Evolutionary conservation across 2,797 vertebrate species (phyloP), one percentile per base, ranked within the genome.

Genomic region (Leptodactylus fallax): DNA sequence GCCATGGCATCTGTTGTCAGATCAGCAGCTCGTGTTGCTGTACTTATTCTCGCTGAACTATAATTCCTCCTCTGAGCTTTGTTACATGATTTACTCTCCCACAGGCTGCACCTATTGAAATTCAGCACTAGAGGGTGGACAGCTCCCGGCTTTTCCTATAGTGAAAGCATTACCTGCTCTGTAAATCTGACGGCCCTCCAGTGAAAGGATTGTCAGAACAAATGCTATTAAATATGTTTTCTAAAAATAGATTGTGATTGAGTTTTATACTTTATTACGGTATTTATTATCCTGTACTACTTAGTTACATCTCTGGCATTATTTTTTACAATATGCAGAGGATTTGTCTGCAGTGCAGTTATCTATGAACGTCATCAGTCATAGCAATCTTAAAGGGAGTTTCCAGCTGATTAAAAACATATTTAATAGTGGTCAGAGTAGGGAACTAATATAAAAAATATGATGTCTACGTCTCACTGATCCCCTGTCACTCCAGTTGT

Each of bases 41-140:
- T 58, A 36, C 65, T 58, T 83, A 49, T 81, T 65, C 69, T 7
- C 25, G 21, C 49, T 83, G 81, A 69, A 71, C 81, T 55, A 55
- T 83, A 51, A 55, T 25, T 67, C 81, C 63, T 83, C 47, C n/a
- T 69, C 14, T 25, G 60, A 14, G 61, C 49, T 61, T 61, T 76
- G 16, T 47, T 49, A 23, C 21, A 25, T 85, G 69, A 60, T 77
- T 85, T 60, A 77, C 36, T 56, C n/a, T 79, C 74, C 45, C 25
- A 65, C 23, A 79, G 58, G 74, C 74, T 55, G 74, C 49, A 65
- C 25, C 17, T 51, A 56, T 65, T 65, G 47, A 13, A 65, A 21
- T 65, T 79, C 49, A 85, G 84, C 58, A 79, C n/a, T 67, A 85
- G 74, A 63, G 23, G 60, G 45, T 85, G 83, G 72, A 78, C 83